Base-by-base conservation (phyloP, 2,797 vertebrate genomes). In the Brachymystax lenok region DNA sequence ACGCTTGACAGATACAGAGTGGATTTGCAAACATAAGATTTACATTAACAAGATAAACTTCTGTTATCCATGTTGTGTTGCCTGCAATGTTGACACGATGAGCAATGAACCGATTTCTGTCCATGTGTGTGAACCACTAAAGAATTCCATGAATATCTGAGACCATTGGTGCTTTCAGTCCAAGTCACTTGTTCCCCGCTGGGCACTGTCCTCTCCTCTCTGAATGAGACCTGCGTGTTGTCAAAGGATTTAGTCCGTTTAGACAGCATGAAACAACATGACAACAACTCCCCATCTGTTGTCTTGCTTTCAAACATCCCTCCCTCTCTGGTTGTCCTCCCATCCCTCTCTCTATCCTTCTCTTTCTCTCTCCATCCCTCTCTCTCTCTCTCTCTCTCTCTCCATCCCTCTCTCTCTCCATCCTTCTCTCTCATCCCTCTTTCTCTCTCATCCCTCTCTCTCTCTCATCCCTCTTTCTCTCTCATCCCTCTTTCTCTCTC, bases 401-500 rank as follows among this genome's bases (percentile, higher is more conserved):
- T 21, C 7, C 8, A 8, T 35, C 70, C 73, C 82, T 83, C 76
- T 70, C 1, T 64, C 81, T 76, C 28, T 16, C 28, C 3, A 7
- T 51, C 21, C 21, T n/a, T 21, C 21, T 4, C 21, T 35, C 35
- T 35, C n/a, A n/a, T n/a, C n/a, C 6, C 6, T 35, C 33, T 1
- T 1, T 35, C 5, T 35, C 61, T 64, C 61, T 64, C 61, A 10
- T 0, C 8, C 17, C 3, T 6, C 14, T 30, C 16, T 3, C 14
- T 54, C 1, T 19, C 17, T 19, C n/a, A 6, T 1, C 10, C 5
- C 16, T 2, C 1, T 13, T 10, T 19, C 17, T 16, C 5, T 30
- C 24, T n/a, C 14, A 2, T 12, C 35, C 1, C 33, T 35, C 33
- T 3, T 7, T 13, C 66, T 33, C 30, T 35, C 51, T 54, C 16